Evolutionary conservation across 2,113 vertebrate species (phyloP).

Genomic region (Sinocyclocheilus maitianheensis): DNA sequence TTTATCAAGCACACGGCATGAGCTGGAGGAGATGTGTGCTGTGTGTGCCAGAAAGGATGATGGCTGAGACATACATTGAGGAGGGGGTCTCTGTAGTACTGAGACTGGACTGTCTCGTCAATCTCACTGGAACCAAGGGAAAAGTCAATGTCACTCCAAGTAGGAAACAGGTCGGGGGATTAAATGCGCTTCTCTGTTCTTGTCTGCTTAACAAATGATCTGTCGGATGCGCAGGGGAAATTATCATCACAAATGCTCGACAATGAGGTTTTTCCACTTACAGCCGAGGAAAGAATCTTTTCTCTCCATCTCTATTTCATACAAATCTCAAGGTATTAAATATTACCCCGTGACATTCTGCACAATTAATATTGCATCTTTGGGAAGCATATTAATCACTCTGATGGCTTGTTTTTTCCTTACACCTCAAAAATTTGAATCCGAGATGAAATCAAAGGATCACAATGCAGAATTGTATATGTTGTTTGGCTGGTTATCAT

Average conservation of each 20-base stretch:
- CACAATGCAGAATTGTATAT: neutral
- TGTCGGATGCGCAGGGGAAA: conserved; percentile 46
- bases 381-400: conserved; percentile 6
- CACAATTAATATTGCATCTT: conserved; percentile 8
- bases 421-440: neutral
- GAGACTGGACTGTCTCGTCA: conserved; percentile 50
- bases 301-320: conserved; percentile 33
- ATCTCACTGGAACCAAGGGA: conserved; percentile 55
- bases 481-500: neutral
- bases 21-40: neutral
- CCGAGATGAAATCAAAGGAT: neutral
- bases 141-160: conserved; percentile 54
- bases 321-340: conserved; percentile 35
- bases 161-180: conserved; percentile 50
- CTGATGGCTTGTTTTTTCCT: neutral
- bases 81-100: conserved; percentile 49
- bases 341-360: conserved; percentile 24
- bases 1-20: conserved; percentile 32
- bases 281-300: conserved; percentile 27
- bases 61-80: conserved; percentile 36
- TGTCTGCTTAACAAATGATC: conserved; percentile 59
- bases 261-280: conserved; percentile 31
- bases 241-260: conserved; percentile 53
- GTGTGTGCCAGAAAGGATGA: conserved; percentile 39
- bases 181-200: conserved; percentile 47